A percentile compares a stretch with the other conserved stretches of the same genome.
phyloP scores from a whole-genome alignment of 2,888 invertebrate genomes.

The Oscheius sp. region DNA sequence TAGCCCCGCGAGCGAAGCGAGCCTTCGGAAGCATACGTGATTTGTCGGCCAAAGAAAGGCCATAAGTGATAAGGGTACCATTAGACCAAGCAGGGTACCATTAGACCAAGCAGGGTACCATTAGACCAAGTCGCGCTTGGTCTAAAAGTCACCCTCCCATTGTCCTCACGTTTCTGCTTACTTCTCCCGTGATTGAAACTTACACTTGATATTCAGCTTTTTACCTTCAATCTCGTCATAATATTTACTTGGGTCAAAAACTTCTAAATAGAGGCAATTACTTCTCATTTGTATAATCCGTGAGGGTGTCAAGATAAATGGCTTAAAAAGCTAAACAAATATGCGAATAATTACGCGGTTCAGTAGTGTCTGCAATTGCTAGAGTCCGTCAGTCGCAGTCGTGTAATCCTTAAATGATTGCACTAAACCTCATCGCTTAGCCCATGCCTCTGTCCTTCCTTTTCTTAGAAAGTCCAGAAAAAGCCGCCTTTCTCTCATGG shows the following conservation, averaged over 20 bases:
- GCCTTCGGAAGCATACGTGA: too few species aligned
- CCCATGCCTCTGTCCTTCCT: not conserved
- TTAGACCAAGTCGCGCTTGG: too few species aligned
- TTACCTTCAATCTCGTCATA: not conserved
- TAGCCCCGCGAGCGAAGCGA: too few species aligned
- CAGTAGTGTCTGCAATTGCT: slow-evolving; percentile 33
- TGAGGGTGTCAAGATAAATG: not conserved
- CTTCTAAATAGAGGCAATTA: not conserved
- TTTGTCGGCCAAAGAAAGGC: too few species aligned
- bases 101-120: too few species aligned
- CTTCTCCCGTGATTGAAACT: not conserved
- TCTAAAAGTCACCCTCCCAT: too few species aligned
- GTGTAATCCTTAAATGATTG: slow-evolving; percentile 36
- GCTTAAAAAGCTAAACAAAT: slow-evolving; percentile 18
- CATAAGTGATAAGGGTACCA: too few species aligned
- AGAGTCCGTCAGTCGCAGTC: slow-evolving; percentile 33
- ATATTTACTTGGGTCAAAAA: too few species aligned
- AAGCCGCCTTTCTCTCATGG: not conserved
- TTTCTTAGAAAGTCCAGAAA: not conserved
- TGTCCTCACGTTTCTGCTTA: not conserved
- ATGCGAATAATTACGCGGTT: slow-evolving; percentile 34
- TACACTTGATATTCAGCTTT: not conserved
- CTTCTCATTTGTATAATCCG: slow-evolving; percentile 1
- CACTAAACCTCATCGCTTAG: slow-evolving; percentile 25
- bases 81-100: too few species aligned